Evolutionary conservation across 2,888 invertebrate species (phyloP).

Genomic region (Stegana nigrithorax): DNA sequence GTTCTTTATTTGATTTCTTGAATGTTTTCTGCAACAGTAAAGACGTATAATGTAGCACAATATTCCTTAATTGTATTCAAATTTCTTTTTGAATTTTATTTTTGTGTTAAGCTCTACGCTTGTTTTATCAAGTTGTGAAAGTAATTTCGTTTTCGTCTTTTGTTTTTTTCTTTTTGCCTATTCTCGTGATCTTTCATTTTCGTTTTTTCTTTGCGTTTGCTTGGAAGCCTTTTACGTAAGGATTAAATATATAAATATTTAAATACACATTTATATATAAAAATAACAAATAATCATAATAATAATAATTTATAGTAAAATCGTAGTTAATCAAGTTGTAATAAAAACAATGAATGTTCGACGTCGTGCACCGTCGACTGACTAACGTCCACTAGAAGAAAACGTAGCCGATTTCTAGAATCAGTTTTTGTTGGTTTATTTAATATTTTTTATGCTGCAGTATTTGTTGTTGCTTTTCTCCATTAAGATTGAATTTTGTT

Average conservation of each 20-base stretch:
- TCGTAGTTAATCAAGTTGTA: slow-evolving; percentile 45
- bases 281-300: slow-evolving; percentile 49
- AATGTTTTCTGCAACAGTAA: too few relatives aligned
- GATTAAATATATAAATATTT: slow-evolving; percentile 45
- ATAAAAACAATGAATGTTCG: slow-evolving; percentile 56
- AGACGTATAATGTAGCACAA: too few relatives aligned
- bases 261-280: slow-evolving; percentile 42
- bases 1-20: too few relatives aligned
- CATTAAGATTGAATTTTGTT: not conserved
- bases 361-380: too few relatives aligned
- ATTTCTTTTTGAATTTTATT: slow-evolving; percentile 34
- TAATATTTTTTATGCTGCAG: not conserved
- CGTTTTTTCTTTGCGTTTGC: slow-evolving; percentile 8
- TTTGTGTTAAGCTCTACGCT: slow-evolving; percentile 43
- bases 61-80: slow-evolving; percentile 55
- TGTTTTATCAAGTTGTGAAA: slow-evolving; percentile 13
- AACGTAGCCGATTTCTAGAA: too few relatives aligned
- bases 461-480: slow-evolving; percentile 10
- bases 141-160: not conserved
- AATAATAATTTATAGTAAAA: slow-evolving; percentile 56
- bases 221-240: slow-evolving; percentile 55
- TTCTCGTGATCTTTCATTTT: slow-evolving; percentile 45
- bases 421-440: not conserved
- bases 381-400: too few relatives aligned
- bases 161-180: slow-evolving; percentile 24